Conservation (phyloP, 2,797 vertebrate genomes). For the Peromyscus eremicus region DNA sequence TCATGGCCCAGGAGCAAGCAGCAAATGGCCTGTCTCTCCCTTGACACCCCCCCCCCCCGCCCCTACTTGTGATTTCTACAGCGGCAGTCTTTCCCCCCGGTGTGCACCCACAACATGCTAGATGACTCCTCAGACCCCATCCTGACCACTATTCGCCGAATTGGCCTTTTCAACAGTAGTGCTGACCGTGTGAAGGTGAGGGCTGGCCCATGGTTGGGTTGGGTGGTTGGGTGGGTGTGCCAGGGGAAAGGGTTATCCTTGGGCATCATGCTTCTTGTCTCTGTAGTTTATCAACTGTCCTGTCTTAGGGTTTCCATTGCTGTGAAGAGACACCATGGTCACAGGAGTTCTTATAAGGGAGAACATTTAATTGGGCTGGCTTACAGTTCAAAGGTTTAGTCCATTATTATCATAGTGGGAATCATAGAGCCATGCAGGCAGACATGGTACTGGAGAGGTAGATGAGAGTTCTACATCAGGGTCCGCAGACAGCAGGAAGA, state of each 20-base stretch:
- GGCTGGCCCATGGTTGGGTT: accelerated
- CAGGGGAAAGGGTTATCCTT: background rate
- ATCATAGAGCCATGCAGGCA: background rate
- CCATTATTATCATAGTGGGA: background rate
- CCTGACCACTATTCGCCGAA: conserved; percentile 93
- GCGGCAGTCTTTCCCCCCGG: conserved; percentile 93
- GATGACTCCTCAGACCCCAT: conserved; percentile 95
- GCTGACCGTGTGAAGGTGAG: conserved; percentile 94
- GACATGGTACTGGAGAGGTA: background rate
- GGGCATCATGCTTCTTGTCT: background rate
- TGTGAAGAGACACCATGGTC: background rate
- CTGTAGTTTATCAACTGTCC: background rate
- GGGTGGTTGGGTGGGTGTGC: background rate
- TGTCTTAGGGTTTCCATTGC: background rate
- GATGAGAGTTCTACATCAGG: background rate
- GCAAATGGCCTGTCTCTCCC: background rate
- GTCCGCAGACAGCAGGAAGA: background rate
- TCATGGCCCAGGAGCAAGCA: background rate
- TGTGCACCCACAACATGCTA: conserved; percentile 97
- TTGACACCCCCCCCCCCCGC: background rate
- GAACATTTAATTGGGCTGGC: background rate
- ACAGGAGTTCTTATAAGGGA: background rate
- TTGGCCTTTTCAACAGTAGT: conserved; percentile 95
- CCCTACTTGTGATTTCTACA: conserved; percentile 61
- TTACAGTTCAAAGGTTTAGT: background rate